Conservation (phyloP, 2,888 invertebrate genomes). For the Stratiomys singularior region DNA sequence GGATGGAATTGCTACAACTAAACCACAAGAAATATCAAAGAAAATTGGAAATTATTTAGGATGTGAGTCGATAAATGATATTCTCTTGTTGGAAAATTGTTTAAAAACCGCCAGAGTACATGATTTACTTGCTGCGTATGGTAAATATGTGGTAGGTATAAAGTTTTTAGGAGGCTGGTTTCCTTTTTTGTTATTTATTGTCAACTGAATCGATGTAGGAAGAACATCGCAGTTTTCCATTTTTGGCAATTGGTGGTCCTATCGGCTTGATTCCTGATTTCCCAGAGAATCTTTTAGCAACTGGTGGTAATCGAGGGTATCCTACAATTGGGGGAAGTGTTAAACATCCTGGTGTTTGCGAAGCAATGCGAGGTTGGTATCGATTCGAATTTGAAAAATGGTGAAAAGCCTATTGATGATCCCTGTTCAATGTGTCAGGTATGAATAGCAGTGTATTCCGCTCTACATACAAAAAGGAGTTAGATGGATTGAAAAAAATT, state of each 20-base stretch:
- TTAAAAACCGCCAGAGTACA: slow-evolving; percentile 53
- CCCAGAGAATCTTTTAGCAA: slow-evolving; percentile 33
- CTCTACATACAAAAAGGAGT: background rate
- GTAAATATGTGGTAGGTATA: slow-evolving; percentile 17
- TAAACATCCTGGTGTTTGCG: slow-evolving; percentile 37
- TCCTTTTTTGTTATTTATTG: background rate
- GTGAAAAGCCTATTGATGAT: background rate
- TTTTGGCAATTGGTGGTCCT: slow-evolving; percentile 34
- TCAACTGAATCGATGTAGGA: background rate
- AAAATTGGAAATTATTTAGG: slow-evolving; percentile 61
- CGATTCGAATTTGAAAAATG: background rate
- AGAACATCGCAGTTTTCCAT: background rate
- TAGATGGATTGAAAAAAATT: slow-evolving; percentile 1
- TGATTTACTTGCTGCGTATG: slow-evolving; percentile 11
- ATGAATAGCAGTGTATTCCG: slow-evolving; percentile 27
- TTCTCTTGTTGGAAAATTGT: slow-evolving; percentile 58
- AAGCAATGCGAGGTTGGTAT: slow-evolving; percentile 14
- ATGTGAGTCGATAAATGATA: slow-evolving; percentile 55
- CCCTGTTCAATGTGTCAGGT: slow-evolving; percentile 5
- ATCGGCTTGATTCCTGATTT: slow-evolving; percentile 35
- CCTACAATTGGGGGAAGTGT: slow-evolving; percentile 48
- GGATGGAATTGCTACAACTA: slow-evolving; percentile 62
- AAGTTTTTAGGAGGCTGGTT: background rate
- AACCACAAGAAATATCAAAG: slow-evolving; percentile 57
- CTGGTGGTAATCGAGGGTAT: slow-evolving; percentile 38